Base-by-base conservation (phyloP, 2,888 invertebrate species). In the Sialis lutaria region DNA sequence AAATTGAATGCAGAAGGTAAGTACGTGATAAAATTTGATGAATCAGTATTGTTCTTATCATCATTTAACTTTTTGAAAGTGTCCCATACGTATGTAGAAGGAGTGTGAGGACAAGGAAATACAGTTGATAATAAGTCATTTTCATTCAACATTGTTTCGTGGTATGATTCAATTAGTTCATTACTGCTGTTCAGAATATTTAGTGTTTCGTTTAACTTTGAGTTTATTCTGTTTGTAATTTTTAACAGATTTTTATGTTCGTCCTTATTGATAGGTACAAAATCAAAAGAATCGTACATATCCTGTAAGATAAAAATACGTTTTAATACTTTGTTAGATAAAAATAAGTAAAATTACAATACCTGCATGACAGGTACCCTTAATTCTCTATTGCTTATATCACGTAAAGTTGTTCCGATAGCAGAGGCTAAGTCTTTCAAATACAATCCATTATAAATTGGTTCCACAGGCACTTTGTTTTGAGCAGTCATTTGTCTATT, bases 261-360 rank as follows among this genome's bases (percentile, higher is more conserved):
- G 50, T 62, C 58, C 47, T 57, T 55, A 33, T 53, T 50, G 45
- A 56, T 54, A 33, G 58, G 50, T 33, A 56, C 54, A 49, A 59
- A 60, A 53, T 62, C 61, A 43, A 62, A 60, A 49, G 58, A 60
- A 39, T 56, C 56, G 53, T 63, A 64, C 43, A 64, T 54, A 53
- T 60, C 60, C 64, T 64, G 48, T 33, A 60, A 60, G 46, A 42
- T 31, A 8, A 42, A 6, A 42, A 30, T 30, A 10, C 1, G 8
- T 12, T 42, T 22, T 10, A 9, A 42, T 42, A 30, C 7, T 4
- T 22, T n/a, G 42, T 4, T 8, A 12, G 30, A 42, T n/a, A 42
- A n/a, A 42, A 13, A 22, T 42, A n/a, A 8, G 10, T 13, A 42
- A 10, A 10, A 40, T 35, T 41, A 10, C 10, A 50, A 52, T 58